Conservation (phyloP, 2,888 invertebrate genomes). For the Drosophila kuntzei region DNA sequence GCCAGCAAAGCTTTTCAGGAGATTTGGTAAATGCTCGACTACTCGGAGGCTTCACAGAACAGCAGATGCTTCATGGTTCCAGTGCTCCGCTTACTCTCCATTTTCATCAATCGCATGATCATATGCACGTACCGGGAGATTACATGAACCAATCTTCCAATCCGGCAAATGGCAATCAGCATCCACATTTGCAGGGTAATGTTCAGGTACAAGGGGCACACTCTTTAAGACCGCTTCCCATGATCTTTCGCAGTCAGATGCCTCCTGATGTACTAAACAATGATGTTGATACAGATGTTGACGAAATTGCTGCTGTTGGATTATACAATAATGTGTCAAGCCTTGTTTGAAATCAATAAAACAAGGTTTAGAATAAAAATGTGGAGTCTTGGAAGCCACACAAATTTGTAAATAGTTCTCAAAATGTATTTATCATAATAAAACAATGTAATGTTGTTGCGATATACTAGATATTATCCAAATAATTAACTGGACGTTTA, state of each 20-base stretch:
- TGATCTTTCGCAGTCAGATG: slow-evolving; percentile 27
- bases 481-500: slow-evolving; percentile 29
- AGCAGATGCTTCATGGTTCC: slow-evolving; percentile 10
- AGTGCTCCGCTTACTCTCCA: neutral
- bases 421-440: slow-evolving; percentile 62
- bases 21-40: slow-evolving; percentile 34
- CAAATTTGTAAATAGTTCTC: slow-evolving; percentile 59
- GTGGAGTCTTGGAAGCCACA: slow-evolving; percentile 36
- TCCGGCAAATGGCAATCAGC: slow-evolving; percentile 25
- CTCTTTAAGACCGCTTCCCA: slow-evolving; percentile 18
- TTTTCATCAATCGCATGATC: slow-evolving; percentile 27
- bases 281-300: slow-evolving; percentile 48
- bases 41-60: slow-evolving; percentile 28
- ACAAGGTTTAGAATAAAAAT: slow-evolving; percentile 32
- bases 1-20: slow-evolving; percentile 28
- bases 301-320: slow-evolving; percentile 61
- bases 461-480: slow-evolving; percentile 22
- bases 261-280: slow-evolving; percentile 25
- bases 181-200: slow-evolving; percentile 29
- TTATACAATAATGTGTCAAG: slow-evolving; percentile 72
- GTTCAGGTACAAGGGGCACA: slow-evolving; percentile 12
- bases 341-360: slow-evolving; percentile 49
- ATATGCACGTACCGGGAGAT: neutral
- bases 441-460: slow-evolving; percentile 41
- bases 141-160: slow-evolving; percentile 22